phyloP scores from a whole-genome alignment of 2,797 vertebrate species.

The Sternotherus odoratus region DNA sequence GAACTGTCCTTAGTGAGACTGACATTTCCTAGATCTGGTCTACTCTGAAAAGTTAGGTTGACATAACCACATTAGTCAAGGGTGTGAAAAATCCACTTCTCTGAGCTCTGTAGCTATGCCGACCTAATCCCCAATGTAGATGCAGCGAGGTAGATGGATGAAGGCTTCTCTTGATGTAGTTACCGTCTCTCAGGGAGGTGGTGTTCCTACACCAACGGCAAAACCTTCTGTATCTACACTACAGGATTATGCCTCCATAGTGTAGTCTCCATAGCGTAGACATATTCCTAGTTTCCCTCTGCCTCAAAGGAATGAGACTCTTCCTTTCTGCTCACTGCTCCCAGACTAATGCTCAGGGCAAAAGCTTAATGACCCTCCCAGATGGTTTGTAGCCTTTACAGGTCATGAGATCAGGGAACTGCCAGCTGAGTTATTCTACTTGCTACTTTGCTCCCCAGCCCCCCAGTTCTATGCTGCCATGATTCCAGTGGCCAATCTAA shows the following conservation, averaged over 20 bases:
- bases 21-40: neutral
- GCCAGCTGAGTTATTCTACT: too few relatives aligned
- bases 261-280: neutral
- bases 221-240: neutral
- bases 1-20: neutral
- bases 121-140: neutral
- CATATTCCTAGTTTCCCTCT: neutral
- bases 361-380: too few relatives aligned
- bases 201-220: neutral
- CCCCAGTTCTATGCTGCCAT: neutral
- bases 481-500: neutral
- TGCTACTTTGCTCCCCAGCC: neutral
- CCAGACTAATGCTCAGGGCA: neutral
- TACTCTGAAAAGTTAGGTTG: neutral
- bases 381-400: too few relatives aligned
- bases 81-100: neutral
- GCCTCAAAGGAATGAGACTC: fast-evolving
- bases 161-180: neutral
- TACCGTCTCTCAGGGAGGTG: neutral
- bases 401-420: too few relatives aligned
- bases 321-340: fast-evolving
- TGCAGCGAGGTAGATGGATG: neutral
- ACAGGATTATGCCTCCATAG: neutral
- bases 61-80: neutral
- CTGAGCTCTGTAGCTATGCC: neutral